Base-by-base conservation (phyloP, 2,888 invertebrate species). In the Sussaba pulchella region DNA sequence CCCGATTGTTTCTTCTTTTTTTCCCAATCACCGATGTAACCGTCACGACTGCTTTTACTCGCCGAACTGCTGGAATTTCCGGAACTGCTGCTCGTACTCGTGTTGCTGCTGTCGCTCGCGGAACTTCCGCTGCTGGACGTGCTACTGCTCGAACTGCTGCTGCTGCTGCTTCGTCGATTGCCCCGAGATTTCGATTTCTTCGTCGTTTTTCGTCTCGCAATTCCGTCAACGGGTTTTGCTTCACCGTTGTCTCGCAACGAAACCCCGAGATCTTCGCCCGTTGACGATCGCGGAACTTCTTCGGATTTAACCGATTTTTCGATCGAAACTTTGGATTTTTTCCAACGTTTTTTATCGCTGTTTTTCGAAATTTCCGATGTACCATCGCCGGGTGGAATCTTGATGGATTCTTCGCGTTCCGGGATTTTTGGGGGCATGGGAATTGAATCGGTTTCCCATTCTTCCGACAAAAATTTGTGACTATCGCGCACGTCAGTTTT, bases 21-120 rank as follows among this genome's bases (percentile, higher is more conserved):
- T 24, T 88, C 87, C 88, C 91, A 89, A 4, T 90, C 88, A 2
- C 83, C 77, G 24, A 88, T 57, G 61, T 86, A 87, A 10, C 88
- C 87, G 2, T 71, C 81, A 4, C 82, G 85, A 14, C 59, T 84
- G 84, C 84, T 39, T 81, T 83, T 6, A 84, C 85, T 63, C 72
- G 66, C 59, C 80, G 69, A 50, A 12, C 70, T 77, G 3, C 50
- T 57, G 0, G 77, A 59, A 41, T 67, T 80, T n/a, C 61, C 43
- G n/a, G 52, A 83, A 82, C 8, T 57, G 0, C 86, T 89, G 47
- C 86, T 88, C 0, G 83, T 85, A 4, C 87, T 87, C 9, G 86
- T 87, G 8, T 82, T 87, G 24, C 84, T 87, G 45, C 84, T 87
- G 2, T 85, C 86, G 14, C 85, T 89, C 24, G 88, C 89, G 1